Conservation (phyloP, 2,888 invertebrate species). For the Drosophila affinis region DNA sequence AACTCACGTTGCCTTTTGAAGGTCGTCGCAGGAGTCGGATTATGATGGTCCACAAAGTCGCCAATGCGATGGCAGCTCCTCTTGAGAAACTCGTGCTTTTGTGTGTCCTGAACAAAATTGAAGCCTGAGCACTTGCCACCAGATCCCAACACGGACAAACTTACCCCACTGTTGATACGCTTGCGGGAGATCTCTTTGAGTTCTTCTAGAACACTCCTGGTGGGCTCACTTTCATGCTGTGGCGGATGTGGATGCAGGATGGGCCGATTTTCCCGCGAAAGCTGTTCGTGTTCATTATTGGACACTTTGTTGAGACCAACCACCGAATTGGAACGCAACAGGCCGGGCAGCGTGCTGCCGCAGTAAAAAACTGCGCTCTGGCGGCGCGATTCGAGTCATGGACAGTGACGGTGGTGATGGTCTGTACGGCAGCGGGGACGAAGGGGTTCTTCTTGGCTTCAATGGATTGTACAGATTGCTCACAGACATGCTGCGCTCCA, state of each 20-base stretch:
- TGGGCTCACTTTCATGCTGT: constrained; percentile 83
- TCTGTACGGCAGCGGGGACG: constrained; percentile 76
- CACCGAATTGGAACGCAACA: constrained; percentile 81
- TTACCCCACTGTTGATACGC: constrained; percentile 85
- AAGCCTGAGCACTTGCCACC: constrained; percentile 3
- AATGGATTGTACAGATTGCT: constrained; percentile 83
- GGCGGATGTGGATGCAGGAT: constrained; percentile 80
- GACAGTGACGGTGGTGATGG: constrained; percentile 70
- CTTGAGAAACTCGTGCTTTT: constrained; percentile 70
- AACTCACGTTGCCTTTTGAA: constrained; percentile 79
- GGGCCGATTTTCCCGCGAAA: constrained; percentile 81
- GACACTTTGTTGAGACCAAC: constrained; percentile 65
- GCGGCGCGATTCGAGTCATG: constrained; percentile 82
- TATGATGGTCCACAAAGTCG: constrained; percentile 54
- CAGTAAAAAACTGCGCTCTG: constrained; percentile 79
- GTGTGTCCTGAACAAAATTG: constrained; percentile 74
- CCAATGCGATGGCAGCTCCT: constrained; percentile 79
- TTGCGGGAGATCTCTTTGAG: constrained; percentile 86
- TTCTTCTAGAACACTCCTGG: constrained; percentile 85
- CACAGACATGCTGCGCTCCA: constrained; percentile 81
- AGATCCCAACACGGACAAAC: constrained; percentile 26
- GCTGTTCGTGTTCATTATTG: constrained; percentile 67
- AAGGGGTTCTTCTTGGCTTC: constrained; percentile 70
- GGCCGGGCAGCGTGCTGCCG: constrained; percentile 80
- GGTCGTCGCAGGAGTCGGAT: constrained; percentile 28